phyloP scores from a whole-genome alignment of 2,113 vertebrate genomes.

The Bufo bufo region DNA sequence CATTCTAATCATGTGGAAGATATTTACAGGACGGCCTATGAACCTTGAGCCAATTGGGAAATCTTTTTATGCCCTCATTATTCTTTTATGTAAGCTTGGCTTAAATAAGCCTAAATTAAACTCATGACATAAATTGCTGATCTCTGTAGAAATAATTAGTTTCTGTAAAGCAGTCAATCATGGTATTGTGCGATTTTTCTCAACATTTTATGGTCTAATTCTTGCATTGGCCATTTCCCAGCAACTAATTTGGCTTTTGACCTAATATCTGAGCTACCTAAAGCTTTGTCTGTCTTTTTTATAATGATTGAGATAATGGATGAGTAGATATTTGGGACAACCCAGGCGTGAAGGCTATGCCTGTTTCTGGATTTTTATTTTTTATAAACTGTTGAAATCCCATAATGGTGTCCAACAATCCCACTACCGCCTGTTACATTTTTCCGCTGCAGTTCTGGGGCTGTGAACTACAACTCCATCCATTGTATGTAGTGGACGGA shows the following conservation, averaged over 20 bases:
- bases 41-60: slow-evolving; percentile 30
- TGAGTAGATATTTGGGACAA: not conserved
- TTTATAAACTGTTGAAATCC: no score
- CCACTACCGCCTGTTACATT: no score
- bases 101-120: slow-evolving; percentile 14
- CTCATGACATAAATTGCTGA: slow-evolving; percentile 26
- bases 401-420: no score
- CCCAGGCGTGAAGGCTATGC: not conserved
- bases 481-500: no score
- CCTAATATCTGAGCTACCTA: not conserved
- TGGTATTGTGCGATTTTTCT: not conserved
- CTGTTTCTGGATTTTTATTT: not conserved
- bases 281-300: not conserved
- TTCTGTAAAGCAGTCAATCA: not conserved
- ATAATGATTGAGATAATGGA: not conserved
- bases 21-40: slow-evolving; percentile 26
- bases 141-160: not conserved
- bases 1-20: slow-evolving; percentile 38
- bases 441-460: no score
- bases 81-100: slow-evolving; percentile 36
- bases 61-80: slow-evolving; percentile 32
- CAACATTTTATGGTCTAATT: not conserved
- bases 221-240: not conserved
- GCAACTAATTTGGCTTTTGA: not conserved
- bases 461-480: no score